Evolutionary conservation across 1,140 invertebrate species (phyloP), one percentile per base, ranked within the genome.

Genomic region (Stegodyphus mimosarum): DNA sequence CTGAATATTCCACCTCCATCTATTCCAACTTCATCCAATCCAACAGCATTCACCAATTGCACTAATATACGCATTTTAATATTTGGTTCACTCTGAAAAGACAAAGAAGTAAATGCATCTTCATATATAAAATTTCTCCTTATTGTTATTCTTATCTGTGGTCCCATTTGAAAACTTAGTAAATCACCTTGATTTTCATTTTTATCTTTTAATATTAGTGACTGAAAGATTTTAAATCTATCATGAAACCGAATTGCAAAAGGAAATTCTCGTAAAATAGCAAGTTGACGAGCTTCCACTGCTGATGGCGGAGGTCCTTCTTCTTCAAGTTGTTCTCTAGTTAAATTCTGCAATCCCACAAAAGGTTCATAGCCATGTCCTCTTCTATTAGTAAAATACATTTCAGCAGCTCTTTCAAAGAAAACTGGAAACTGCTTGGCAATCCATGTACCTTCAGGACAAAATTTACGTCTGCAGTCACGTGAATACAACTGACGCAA

Each of bases 91-190:
- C 98, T 99, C 88, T 97, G 95, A 2, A 93, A 93, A 6, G 96
- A 96, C 0, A 99, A 91, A 90, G 98, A 98, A 51, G 98, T 96
- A 90, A 97, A 99, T 0, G 98, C 96, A 92, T 99, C 98, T 91
- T 99, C 98, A 90, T 99, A 99, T 0, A 99, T 92, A 91, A 98
- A 97, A 88, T 95, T 96, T 78, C 98, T 92, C 72, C 98, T 92
- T 5, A 99, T 95, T 17, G 94, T 93, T 4, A 98, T 93, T 87
- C 94, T 93, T 78, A 97, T 96, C 48, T 93, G 92, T 0, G 94
- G 93, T 0, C 95, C 95, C 70, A 89, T 87, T 87, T 95, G 92
- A 89, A 96, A 95, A 81, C 95, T 93, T 2, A 93, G 92, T 50
- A 94, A 89, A 79, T 95, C 93, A 11, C 94, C 94, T 90, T 96